Percentiles rank a stretch among this genome's conserved stretches.
These are phyloP conservation scores for Hemichromis elongatus DNA, from an alignment of 2,113 vertebrate species.

Conservation along the genomic window DNA sequence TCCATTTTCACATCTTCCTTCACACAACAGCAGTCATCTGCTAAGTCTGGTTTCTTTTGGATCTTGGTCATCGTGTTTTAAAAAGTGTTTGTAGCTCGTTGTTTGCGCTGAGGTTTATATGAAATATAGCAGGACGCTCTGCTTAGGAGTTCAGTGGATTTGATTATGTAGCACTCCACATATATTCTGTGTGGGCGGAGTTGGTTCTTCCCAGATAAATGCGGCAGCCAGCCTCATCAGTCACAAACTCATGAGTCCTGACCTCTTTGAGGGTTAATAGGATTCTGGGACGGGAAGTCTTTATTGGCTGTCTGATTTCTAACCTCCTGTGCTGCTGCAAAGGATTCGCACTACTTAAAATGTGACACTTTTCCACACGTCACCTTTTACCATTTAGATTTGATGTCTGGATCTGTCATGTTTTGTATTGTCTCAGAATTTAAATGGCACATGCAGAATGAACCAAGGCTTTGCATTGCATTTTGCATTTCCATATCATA, in stretches of 20 bases:
- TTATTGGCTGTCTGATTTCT: slow-evolving; percentile 19
- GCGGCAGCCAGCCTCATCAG: background rate
- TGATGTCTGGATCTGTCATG: background rate
- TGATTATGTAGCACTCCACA: background rate
- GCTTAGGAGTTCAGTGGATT: background rate
- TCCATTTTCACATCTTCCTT: slow-evolving; percentile 6
- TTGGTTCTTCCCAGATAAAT: background rate
- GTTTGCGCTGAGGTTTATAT: background rate
- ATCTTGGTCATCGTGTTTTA: background rate
- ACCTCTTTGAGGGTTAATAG: slow-evolving; percentile 24
- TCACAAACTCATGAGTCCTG: slow-evolving; percentile 3
- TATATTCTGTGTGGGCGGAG: background rate
- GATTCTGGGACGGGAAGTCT: slow-evolving; percentile 23
- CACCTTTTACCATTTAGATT: slow-evolving; percentile 21
- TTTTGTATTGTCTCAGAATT: background rate
- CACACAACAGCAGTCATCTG: background rate
- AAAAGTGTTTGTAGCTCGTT: background rate
- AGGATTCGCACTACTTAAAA: background rate
- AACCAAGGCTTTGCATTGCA: background rate
- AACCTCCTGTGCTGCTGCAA: background rate
- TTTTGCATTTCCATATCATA: background rate
- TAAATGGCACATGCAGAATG: background rate
- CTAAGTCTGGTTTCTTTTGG: background rate
- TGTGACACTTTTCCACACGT: background rate
- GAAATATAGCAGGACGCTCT: background rate